A percentile compares a stretch with the other conserved stretches of the same genome.
Evolutionary conservation across 2,113 vertebrate genomes (phyloP).

Genomic region (Stictonetta naevosa): DNA sequence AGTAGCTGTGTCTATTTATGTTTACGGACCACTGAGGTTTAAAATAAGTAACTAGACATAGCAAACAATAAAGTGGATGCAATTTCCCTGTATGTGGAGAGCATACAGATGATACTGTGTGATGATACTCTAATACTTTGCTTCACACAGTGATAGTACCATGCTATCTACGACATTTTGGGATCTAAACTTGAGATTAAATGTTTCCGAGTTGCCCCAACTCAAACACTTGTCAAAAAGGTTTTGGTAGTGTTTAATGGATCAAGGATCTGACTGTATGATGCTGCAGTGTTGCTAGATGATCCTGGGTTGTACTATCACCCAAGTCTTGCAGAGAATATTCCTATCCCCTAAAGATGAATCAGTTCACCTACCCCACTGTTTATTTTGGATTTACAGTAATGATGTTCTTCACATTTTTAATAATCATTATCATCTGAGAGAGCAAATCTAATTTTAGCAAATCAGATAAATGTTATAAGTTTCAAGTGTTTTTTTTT

Average conservation of each 20-base stretch:
- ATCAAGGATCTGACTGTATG: too few relatives aligned
- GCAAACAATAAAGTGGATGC: neutral
- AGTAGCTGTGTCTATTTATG: neutral
- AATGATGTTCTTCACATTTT: neutral
- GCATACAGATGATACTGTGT: neutral
- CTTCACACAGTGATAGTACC: neutral
- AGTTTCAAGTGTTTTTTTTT: neutral
- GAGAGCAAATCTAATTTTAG: neutral
- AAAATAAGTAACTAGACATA: neutral
- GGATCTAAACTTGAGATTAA: neutral
- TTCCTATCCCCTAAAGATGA: neutral
- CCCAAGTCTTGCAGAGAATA: neutral
- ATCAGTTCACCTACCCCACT: neutral
- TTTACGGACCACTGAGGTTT: neutral
- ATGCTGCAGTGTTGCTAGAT: neutral
- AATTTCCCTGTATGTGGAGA: neutral
- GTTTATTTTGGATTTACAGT: neutral
- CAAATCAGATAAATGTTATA: neutral
- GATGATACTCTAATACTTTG: neutral
- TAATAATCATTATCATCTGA: neutral
- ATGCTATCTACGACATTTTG: neutral
- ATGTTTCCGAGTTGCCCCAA: neutral
- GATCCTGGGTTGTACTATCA: neutral
- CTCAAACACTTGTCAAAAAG: neutral
- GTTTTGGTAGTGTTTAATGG: neutral